phyloP scores from a whole-genome alignment of 2,113 vertebrate genomes.

The Asarcornis scutulata region DNA sequence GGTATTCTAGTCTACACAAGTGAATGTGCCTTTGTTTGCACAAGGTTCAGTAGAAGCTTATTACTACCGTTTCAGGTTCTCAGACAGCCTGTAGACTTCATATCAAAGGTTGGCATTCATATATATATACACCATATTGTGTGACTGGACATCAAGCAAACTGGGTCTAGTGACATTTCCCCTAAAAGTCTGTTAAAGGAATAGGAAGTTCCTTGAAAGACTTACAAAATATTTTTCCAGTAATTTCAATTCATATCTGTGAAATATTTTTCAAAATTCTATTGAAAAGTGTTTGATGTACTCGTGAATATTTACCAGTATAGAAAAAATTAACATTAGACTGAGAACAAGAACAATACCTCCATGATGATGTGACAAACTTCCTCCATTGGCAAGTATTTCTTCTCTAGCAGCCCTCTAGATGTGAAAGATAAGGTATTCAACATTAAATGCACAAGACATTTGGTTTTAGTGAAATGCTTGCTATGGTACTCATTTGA shows the following conservation, averaged over 20 bases:
- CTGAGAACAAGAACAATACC: conserved; percentile 79
- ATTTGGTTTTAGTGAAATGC: not conserved
- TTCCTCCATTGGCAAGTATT: conserved; percentile 98
- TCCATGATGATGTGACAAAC: conserved; percentile 98
- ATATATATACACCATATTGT: not conserved
- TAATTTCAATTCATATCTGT: not conserved
- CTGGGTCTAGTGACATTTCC: not conserved
- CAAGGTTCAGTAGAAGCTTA: not conserved
- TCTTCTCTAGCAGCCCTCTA: conserved; percentile 96
- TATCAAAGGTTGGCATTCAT: not conserved
- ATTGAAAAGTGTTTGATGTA: not conserved
- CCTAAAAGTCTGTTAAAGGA: not conserved
- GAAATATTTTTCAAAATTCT: not conserved
- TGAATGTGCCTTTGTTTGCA: not conserved
- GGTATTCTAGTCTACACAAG: not conserved
- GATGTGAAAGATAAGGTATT: conserved; percentile 46
- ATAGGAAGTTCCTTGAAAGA: not conserved
- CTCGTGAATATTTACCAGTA: not conserved
- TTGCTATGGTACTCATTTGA: not conserved
- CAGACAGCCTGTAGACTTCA: not conserved
- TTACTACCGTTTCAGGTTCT: not conserved
- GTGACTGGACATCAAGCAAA: not conserved
- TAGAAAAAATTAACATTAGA: not conserved
- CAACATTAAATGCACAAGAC: not conserved
- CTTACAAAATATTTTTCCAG: not conserved